Evolutionary conservation across 2,888 invertebrate genomes (phyloP), one percentile per base, ranked within the genome.

Genomic region (Dryadula phaetusa): DNA sequence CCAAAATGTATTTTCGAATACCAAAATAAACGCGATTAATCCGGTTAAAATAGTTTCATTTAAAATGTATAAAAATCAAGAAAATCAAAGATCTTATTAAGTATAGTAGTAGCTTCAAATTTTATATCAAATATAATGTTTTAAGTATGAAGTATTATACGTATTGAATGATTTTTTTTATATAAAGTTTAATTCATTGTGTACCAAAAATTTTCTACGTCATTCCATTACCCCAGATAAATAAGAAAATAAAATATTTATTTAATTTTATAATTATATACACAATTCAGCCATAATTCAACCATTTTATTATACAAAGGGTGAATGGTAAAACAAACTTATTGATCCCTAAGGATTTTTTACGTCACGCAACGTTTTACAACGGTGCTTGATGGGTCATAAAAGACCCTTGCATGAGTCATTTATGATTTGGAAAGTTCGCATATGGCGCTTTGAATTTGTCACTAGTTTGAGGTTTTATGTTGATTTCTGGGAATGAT

Each of bases 271-370:
- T 54, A 54, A 34, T 34, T 5, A 52, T 40, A 40, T 22, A 22
- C 40, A n/a, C 22, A n/a, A 20, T 56, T n/a, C n/a, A 56, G n/a
- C 40, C 37, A 56, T 53, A 40, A 25, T 37, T 34, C 40, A 40
- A n/a, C 40, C 34, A 46, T 67, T 72, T 66, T 69, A 60, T 54
- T 62, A 67, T 66, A 67, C 37, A 66, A 67, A 44, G 68, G 70
- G 70, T 64, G 67, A 64, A 62, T 56, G 56, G 62, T 70, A 66
- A 58, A 70, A 72, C 68, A 69, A 72, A 70, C 64, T 84, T 85
- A 86, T 83, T 73, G 77, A 70, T 77, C 86, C 83, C 85, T n/a
- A 14, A 75, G 83, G 83, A 69, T 67, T 71, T 69, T 65, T 74
- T 72, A 66, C 76, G 79, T 80, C 81, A 82, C 64, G 68, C 70